Base-by-base conservation (phyloP, 1,140 invertebrate species). In the Ctenoplectra terminalis region DNA sequence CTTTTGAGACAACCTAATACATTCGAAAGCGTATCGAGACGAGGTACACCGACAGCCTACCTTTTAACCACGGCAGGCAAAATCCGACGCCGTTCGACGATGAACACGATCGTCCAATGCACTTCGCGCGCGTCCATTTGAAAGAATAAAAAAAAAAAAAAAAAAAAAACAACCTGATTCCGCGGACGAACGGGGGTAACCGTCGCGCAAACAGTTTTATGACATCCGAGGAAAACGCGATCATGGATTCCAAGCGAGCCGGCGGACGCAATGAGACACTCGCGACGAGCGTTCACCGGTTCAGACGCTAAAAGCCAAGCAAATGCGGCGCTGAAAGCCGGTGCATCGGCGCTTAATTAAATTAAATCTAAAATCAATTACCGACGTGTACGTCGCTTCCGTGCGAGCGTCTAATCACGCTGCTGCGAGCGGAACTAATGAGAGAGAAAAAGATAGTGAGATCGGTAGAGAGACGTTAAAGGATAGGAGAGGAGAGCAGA, bases 331-430 rank as follows among this genome's bases (percentile, higher is more conserved):
- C 64, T 74, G 83, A 85, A 82, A 85, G 80, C 72, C 74, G 67
- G 54, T 66, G 80, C 64, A 54, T 43, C 70, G 79, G 37, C 56
- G 52, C 76, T 82, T 86, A 83, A 87, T 87, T 86, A 69, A 86
- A 87, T 86, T 83, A 80, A 86, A 83, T 83, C 66, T 83, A 82
- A 86, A 86, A 82, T 86, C 85, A 86, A 86, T 86, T 86, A 74
- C 63, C 63, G 20, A 26, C 46, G 40, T 17, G 56, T 11, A 58
- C n/a, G 74, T 67, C 69, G 82, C 77, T 86, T 72, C 82, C 77
- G 84, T 69, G 70, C 40, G 34, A 52, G 31, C 54, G 58, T 46
- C 60, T 81, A 75, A 70, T 81, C 71, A 43, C 61, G 66, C 46
- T 50, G 20, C 6, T 46, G 11, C 64, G 6, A 26, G 46, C 17